Percentiles rank a stretch among this genome's conserved stretches.
Evolutionary conservation across 2,113 vertebrate species (phyloP).

Genomic region (Aplodontia rufa): DNA sequence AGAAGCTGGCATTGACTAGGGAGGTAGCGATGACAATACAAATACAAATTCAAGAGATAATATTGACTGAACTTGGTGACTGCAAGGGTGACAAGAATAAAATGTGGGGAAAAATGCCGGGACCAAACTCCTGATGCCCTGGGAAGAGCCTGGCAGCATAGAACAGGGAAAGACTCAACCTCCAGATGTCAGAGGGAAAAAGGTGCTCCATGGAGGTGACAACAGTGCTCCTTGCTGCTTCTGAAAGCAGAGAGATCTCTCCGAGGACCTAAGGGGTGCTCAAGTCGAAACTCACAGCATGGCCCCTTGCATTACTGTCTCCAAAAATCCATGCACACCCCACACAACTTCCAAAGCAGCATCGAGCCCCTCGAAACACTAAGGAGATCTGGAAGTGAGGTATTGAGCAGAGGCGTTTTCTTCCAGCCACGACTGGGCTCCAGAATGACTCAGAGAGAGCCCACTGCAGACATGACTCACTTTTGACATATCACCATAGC

Average conservation of each 20-base stretch:
- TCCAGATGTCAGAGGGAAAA: fast-evolving
- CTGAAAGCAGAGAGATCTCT: not conserved
- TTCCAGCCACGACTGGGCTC: slow-evolving; percentile 38
- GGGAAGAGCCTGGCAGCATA: not conserved
- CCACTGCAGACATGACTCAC: not conserved
- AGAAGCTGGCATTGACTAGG: not conserved
- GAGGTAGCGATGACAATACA: not conserved
- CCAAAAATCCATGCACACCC: not conserved
- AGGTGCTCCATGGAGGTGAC: not conserved
- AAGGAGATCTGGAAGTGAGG: slow-evolving; percentile 67
- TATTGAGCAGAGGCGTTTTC: slow-evolving; percentile 61
- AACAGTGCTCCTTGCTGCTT: fast-evolving
- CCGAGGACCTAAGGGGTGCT: not conserved
- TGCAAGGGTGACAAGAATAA: not conserved
- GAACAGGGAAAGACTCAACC: not conserved
- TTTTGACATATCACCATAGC: not conserved
- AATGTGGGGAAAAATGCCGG: not conserved
- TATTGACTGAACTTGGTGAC: not conserved
- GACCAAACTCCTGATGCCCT: not conserved
- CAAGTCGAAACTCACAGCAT: slow-evolving; percentile 23
- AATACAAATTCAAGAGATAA: not conserved
- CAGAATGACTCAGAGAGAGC: slow-evolving; percentile 43
- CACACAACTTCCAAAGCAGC: slow-evolving; percentile 45
- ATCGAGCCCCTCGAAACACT: slow-evolving; percentile 22
- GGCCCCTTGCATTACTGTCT: slow-evolving; percentile 27